Base-by-base conservation (phyloP, 2,888 invertebrate genomes). In the Drosophila seclusa region DNA sequence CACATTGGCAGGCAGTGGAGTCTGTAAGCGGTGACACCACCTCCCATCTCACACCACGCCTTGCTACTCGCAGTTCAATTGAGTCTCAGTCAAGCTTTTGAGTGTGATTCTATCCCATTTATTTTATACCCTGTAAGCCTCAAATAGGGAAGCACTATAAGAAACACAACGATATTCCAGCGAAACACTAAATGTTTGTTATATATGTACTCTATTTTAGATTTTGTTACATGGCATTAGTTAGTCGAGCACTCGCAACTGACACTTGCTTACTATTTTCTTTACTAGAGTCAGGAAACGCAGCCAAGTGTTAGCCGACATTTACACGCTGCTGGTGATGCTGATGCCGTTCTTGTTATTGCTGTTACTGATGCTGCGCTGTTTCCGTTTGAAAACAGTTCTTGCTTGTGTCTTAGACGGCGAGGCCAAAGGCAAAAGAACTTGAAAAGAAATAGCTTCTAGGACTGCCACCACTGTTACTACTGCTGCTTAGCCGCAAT, bases 221-320 rank as follows among this genome's bases (percentile, higher is more conserved):
- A 5, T 16, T 4, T 16, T 3, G 27, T 8, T 32, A 21, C 8
- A n/a, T 34, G 42, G 50, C 21, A 68, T 29, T 5, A 4, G 16
- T 5, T 16, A 42, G 55, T 50, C 55, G 16, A 3, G n/a, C 21
- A 21, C 13, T 11, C 21, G 8, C n/a, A 38, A 40, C 16, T 7
- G 11, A 24, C 21, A 10, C 2, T 4, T 4, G 11, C 29, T 50
- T n/a, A n/a, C 54, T 62, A 38, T 59, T 50, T 55, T 58, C 54
- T 59, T 45, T 45, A 52, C 70, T 65, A 55, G 31, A 61, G 64
- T 38, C 77, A 83, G 89, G 82, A 90, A 88, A 81, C 82, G 72
- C 79, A 85, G 78, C 82, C 85, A 85, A 83, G 87, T 87, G 83
- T 78, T 84, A 78, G 83, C 78, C 78, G 80, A 83, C 83, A 84